Evolutionary conservation across 2,888 invertebrate species (phyloP), one percentile per base, ranked within the genome.

Genomic region (Eurois occulta): DNA sequence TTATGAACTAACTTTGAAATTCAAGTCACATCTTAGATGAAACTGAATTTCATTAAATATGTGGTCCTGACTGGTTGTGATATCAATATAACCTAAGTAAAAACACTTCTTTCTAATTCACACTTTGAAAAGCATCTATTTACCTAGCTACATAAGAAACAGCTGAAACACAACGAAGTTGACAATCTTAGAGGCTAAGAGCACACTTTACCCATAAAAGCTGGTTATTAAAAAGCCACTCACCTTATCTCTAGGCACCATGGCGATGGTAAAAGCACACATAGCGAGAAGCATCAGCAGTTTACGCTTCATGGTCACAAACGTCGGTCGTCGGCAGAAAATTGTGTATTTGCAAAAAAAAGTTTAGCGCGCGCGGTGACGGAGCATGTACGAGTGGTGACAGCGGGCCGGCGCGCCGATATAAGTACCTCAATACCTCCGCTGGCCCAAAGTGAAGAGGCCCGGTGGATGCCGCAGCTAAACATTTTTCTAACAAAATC

Each of bases 221-320:
- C 41, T 38, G 38, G n/a, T 70, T 71, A 72, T 58, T 62, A 62
- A 66, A 86, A 75, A 83, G 38, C 55, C 75, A 94, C 95, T 95
- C 84, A 96, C 96, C 93, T 90, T 93, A 13, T 91, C 86, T 76
- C 88, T 90, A 10, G 93, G 93, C 52, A 93, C 93, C 92, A 94
- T 92, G 75, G 95, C 94, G n/a, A 87, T 87, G 24, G 93, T 83
- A 79, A 94, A 70, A 66, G 92, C 88, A 86, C 91, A 93, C 69
- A 92, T 72, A 52, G 89, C 91, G 52, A 95, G 66, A 3, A 95
- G 77, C 72, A 94, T 68, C 21, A 95, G 66, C 60, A 94, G 77
- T 81, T 84, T 85, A 72, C 75, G 89, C 78, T 91, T 93, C 95
- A 94, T 94, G 78, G 74, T 93, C 87, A 90, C 89, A 66, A 70